Evolutionary conservation across 2,113 vertebrate species (phyloP).

Genomic region (Mormyrus lacerda): DNA sequence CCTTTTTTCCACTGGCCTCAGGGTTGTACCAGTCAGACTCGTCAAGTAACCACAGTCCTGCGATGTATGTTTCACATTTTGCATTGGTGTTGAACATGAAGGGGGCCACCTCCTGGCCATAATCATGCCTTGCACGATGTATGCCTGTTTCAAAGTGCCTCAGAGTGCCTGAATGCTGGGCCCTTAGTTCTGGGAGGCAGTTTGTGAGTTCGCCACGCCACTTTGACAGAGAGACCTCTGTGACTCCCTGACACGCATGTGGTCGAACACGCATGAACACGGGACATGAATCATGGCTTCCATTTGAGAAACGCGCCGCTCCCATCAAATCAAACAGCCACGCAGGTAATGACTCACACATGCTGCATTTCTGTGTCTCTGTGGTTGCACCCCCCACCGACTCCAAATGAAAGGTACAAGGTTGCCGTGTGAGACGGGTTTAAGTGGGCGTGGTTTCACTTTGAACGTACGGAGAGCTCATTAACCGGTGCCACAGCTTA

Average conservation of each 20-base stretch:
- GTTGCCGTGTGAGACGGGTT: conserved; percentile 61
- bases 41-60: neutral
- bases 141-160: neutral
- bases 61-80: neutral
- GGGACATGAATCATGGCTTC: conserved; percentile 48
- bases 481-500: conserved; percentile 57
- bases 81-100: neutral
- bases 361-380: conserved; percentile 62
- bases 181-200: neutral
- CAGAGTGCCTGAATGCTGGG: neutral
- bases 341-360: conserved; percentile 67
- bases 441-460: conserved; percentile 65
- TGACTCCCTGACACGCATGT: conserved; percentile 22
- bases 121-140: neutral
- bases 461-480: conserved; percentile 61
- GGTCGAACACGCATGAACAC: conserved; percentile 56
- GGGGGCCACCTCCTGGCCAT: neutral
- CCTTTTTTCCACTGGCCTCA: neutral
- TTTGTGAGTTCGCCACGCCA: neutral
- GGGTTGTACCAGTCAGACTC: neutral
- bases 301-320: conserved; percentile 57
- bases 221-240: neutral
- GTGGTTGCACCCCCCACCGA: conserved; percentile 54
- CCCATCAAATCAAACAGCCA: conserved; percentile 58
- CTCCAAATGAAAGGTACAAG: conserved; percentile 61